Conservation (phyloP, 2,888 invertebrate species). For the Sipha maydis region DNA sequence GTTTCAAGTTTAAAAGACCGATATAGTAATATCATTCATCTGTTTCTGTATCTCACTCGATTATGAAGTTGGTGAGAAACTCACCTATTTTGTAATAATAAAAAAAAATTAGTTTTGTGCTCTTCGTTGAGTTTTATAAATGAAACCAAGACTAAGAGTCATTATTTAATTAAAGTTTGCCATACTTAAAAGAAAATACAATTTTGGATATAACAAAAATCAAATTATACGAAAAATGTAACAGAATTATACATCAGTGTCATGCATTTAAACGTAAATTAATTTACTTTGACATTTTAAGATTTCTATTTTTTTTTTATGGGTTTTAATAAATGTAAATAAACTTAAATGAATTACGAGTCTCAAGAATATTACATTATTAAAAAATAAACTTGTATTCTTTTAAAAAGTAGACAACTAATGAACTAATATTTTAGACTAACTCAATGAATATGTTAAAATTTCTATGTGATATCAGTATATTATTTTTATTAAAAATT, state of each 20-base stretch:
- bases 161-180: slow-evolving; percentile 18
- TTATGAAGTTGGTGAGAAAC: too few relatives aligned
- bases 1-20: too few relatives aligned
- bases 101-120: not conserved
- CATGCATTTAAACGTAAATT: not conserved
- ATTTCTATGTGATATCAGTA: too few relatives aligned
- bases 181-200: not conserved
- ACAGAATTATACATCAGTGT: not conserved
- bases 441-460: too few relatives aligned
- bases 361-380: not conserved
- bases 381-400: not conserved
- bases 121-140: slow-evolving; percentile 20
- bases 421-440: too few relatives aligned
- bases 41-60: too few relatives aligned
- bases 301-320: not conserved
- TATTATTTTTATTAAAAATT: too few relatives aligned
- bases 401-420: not conserved
- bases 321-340: slow-evolving; percentile 5
- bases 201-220: not conserved
- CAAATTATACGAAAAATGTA: not conserved
- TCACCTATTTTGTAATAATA: too few relatives aligned
- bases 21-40: too few relatives aligned
- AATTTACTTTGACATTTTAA: not conserved
- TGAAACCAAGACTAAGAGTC: not conserved
- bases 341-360: not conserved